Evolutionary conservation across 2,888 invertebrate genomes (phyloP).

Genomic region (Agonopterix subpropinquella): DNA sequence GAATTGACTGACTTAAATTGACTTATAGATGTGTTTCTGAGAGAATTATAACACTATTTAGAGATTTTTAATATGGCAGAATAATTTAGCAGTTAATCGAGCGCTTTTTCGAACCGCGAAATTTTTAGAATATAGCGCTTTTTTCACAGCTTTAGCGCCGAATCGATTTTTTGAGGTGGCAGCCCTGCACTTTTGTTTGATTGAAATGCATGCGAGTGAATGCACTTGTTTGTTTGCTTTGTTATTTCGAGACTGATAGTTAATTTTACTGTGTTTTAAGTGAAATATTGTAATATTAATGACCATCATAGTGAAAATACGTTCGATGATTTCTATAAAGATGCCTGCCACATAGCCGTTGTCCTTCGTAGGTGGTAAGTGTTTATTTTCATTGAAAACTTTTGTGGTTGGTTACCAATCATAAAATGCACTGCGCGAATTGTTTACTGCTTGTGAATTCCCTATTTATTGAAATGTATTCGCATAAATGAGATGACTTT

Average conservation of each 20-base stretch:
- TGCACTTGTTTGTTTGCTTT: conserved; percentile 13
- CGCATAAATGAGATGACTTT: no score
- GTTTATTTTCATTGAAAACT: conserved; percentile 12
- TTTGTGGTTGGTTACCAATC: conserved; percentile 14
- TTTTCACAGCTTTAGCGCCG: no score
- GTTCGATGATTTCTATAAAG: conserved; percentile 2
- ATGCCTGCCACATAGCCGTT: conserved; percentile 10
- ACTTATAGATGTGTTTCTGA: no score
- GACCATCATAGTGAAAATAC: conserved; percentile 4
- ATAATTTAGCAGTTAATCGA: no score
- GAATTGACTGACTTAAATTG: no score
- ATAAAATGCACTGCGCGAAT: conserved; percentile 6
- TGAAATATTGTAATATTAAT: conserved; percentile 5
- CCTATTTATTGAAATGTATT: neutral
- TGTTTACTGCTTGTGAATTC: conserved; percentile 5
- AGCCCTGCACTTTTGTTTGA: no score
- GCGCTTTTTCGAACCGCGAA: no score
- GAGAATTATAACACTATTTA: no score
- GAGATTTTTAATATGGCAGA: no score
- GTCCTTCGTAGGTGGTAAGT: conserved; percentile 17
- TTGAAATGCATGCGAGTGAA: neutral
- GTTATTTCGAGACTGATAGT: conserved; percentile 9
- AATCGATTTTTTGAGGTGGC: no score
- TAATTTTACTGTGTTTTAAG: conserved; percentile 7
- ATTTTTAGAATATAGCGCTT: no score